phyloP scores from a whole-genome alignment of 2,888 invertebrate species.

The Pyrochroa serraticornis region DNA sequence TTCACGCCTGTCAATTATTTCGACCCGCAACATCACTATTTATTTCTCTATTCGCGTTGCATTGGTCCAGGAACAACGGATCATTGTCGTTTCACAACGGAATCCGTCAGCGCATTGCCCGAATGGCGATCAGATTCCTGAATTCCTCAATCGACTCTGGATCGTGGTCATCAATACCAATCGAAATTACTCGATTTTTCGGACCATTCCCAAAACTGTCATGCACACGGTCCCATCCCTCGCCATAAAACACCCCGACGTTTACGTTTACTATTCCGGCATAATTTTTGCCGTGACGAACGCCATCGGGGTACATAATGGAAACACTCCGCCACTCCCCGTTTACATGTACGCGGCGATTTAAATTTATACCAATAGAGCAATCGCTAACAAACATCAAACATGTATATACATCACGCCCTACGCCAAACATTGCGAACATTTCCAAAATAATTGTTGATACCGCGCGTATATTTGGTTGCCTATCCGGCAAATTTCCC shows the following conservation, averaged over 20 bases:
- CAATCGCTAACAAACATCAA: slow-evolving; percentile 21
- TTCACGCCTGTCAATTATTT: slow-evolving; percentile 49
- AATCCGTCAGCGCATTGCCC: slow-evolving; percentile 23
- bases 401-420: not conserved
- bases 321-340: slow-evolving; percentile 10
- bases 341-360: not conserved
- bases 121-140: slow-evolving; percentile 22
- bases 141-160: slow-evolving; percentile 17
- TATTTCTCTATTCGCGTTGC: no score
- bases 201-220: no score
- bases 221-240: no score
- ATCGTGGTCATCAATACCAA: not conserved
- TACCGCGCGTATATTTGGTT: not conserved
- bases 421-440: not conserved
- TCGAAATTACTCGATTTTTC: no score
- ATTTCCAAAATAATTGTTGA: slow-evolving; percentile 2
- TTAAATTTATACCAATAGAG: slow-evolving; percentile 18
- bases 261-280: slow-evolving; percentile 22
- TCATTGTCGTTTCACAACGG: not conserved
- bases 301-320: slow-evolving; percentile 32
- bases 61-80: no score
- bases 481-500: not conserved
- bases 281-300: slow-evolving; percentile 44
- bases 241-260: no score
- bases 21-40: slow-evolving; percentile 19